Percentiles rank a stretch among this genome's conserved stretches.
Evolutionary conservation across 35 echinoderm and acorn worm species (phyloP).

Genomic region (Nesometra sesokonis): DNA sequence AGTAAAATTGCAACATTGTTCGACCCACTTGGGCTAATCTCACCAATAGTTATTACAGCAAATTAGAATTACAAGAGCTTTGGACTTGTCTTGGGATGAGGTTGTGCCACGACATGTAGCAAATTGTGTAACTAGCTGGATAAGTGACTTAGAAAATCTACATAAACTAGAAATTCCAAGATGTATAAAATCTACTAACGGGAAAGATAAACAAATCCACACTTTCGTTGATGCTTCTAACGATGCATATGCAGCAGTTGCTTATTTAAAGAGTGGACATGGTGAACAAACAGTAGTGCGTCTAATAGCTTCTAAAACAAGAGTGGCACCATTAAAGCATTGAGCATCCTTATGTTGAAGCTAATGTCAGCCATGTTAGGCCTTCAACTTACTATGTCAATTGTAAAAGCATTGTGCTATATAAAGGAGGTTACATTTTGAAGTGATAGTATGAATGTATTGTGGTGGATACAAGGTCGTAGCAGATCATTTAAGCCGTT

Average conservation of each 20-base stretch:
- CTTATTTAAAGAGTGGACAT: not conserved
- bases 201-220: conserved; percentile 9
- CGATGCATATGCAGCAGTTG: conserved; percentile 22
- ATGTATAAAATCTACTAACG: not conserved
- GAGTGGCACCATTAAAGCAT: conserved; percentile 16
- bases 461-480: conserved; percentile 10
- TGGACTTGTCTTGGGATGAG: not conserved
- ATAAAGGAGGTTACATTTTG: conserved; percentile 24
- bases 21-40: too few species aligned
- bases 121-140: not conserved
- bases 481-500: conserved; percentile 21
- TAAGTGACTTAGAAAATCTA: not conserved
- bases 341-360: conserved; percentile 25
- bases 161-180: too few species aligned
- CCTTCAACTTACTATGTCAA: not conserved
- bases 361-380: conserved; percentile 22
- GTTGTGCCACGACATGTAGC: not conserved
- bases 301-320: conserved; percentile 17
- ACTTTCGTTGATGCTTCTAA: conserved; percentile 30
- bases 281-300: not conserved
- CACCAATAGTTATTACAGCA: too few species aligned
- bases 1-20: too few species aligned
- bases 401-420: not conserved
- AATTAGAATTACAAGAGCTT: too few species aligned
- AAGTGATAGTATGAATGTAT: conserved; percentile 10